phyloP scores from a whole-genome alignment of 2,113 vertebrate species.

The Caranx ignobilis region DNA sequence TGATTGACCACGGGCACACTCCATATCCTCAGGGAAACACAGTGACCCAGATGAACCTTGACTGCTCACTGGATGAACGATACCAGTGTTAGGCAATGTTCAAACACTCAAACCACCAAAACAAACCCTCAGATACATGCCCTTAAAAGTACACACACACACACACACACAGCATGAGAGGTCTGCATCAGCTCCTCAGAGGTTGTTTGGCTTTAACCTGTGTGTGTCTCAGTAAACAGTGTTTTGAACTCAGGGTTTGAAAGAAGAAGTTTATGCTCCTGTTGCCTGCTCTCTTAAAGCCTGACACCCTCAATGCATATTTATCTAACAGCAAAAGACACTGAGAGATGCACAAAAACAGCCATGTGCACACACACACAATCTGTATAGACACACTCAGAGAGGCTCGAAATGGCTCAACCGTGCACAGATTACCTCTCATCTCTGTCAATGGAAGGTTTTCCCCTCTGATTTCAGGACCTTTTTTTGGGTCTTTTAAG shows the following conservation, averaged over 20 bases:
- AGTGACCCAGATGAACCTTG: constrained; percentile 43
- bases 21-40: constrained; percentile 39
- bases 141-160: constrained; percentile 39
- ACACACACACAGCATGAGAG: constrained; percentile 12
- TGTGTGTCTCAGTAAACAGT: constrained; percentile 71
- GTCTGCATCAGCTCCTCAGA: constrained; percentile 12
- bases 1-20: neutral
- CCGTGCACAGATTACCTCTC: constrained; percentile 75
- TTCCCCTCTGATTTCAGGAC: constrained; percentile 62
- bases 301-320: constrained; percentile 58
- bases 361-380: constrained; percentile 12
- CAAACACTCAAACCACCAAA: constrained; percentile 44
- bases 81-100: constrained; percentile 9
- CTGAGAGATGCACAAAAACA: constrained; percentile 21
- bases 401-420: constrained; percentile 35
- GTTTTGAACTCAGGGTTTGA: constrained; percentile 44
- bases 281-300: constrained; percentile 45
- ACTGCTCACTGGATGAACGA: constrained; percentile 19
- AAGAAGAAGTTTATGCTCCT: constrained; percentile 65
- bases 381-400: neutral
- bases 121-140: constrained; percentile 32
- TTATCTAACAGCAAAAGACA: constrained; percentile 59
- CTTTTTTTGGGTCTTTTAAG: constrained; percentile 77
- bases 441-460: constrained; percentile 74
- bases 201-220: constrained; percentile 53